Evolutionary conservation across 2,888 invertebrate genomes (phyloP), one percentile per base, ranked within the genome.

Genomic region (Patella caerulea): DNA sequence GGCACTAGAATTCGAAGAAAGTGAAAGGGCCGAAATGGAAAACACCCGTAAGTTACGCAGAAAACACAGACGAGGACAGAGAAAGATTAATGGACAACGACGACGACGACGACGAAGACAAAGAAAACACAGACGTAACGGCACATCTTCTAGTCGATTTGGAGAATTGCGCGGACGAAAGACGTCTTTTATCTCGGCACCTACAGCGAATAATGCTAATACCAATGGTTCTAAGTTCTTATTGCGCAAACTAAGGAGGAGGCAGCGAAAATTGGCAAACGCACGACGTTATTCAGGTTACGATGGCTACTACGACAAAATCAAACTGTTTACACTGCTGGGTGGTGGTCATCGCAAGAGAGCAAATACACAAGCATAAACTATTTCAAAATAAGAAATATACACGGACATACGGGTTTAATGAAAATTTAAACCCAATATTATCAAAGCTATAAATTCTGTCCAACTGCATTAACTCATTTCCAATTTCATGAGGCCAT

Each of bases 11-110:
- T 71, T 78, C 15, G 75, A 76, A 24, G 77, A 73, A 53, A 76
- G 80, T 17, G 79, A 83, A 71, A 82, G 82, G 56, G 74, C 77
- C 52, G 45, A 72, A 12, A 69, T 75, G 34, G 73, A 76, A 15
- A 82, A 79, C 45, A 83, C 78, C 17, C 77, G 84, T 45, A 84
- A 81, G 54, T 71, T 82, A 56, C 75, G 83, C 24, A 80, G 83
- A 19, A 56, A 83, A 45, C 65, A 65, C 12, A 84, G 83, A 72
- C 81, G 83, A 53, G 79, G 80, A 15, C 83, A 81, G 34, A 82
- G 83, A 45, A 73, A 82, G 29, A 75, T 79, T 34, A 77, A 19
- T 70, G 70, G 29, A 19, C 53, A 29, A 77, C 80, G 81, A 29
- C 17, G 69, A 55, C 56, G 45, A 54, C 70, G 65, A 74, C 76